These are phyloP conservation scores for Sebastes hubbsi DNA, from an alignment of 2,797 vertebrate species.

Conservation along the genomic window DNA sequence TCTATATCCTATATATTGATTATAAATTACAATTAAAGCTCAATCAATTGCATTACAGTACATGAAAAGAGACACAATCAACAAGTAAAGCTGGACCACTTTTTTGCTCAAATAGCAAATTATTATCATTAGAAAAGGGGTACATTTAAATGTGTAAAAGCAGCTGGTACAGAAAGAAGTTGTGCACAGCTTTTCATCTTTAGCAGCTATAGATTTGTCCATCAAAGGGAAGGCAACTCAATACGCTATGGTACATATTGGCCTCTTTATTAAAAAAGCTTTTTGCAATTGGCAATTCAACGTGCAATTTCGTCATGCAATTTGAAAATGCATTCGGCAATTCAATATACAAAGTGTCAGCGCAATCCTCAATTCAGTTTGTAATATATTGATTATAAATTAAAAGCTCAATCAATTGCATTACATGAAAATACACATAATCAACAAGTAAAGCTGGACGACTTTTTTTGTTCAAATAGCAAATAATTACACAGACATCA, in stretches of 20 bases:
- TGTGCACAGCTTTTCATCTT: neutral
- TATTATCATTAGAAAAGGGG: neutral
- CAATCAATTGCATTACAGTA: neutral
- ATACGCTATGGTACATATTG: neutral
- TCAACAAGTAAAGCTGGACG: conserved; percentile 21
- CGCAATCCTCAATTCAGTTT: neutral
- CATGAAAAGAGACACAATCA: neutral
- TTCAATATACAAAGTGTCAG: neutral
- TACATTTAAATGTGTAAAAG: neutral
- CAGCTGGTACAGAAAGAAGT: neutral
- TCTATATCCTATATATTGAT: too few species aligned
- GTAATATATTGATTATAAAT: fast-evolving
- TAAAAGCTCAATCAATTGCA: neutral
- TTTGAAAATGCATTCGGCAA: neutral
- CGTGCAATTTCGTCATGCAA: neutral
- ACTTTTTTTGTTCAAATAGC: neutral
- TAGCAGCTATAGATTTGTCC: neutral
- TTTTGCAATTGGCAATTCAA: neutral
- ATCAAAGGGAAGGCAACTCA: neutral
- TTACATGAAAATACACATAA: neutral
- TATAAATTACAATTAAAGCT: neutral
- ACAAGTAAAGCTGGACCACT: conserved; percentile 3
- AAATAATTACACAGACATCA: neutral
- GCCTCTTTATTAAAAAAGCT: neutral
- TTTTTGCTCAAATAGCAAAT: neutral